Base-by-base conservation (phyloP, 1,140 invertebrate species). In the Doryteuthis pealeii region DNA sequence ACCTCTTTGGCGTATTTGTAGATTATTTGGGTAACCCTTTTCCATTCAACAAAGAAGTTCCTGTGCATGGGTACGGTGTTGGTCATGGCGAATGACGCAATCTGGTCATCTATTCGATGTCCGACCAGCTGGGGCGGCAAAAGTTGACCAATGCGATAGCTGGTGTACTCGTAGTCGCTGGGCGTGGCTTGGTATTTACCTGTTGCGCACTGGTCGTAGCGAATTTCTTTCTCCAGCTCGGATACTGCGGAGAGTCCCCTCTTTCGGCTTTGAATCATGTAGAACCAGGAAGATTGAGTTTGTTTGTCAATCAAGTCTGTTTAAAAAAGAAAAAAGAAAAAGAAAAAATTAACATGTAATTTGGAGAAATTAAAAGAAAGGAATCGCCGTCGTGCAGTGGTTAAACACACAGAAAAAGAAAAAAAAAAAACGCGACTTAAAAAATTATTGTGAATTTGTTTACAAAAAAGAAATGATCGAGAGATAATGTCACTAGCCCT, bases 81-180 rank as follows among this genome's bases (percentile, higher is more conserved):
- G n/a, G 81, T 83, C 70, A 82, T n/a, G 12, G 81, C 74, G 71
- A 81, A 80, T 15, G 81, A 78, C 6, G 83, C 68, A 5, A 81
- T 75, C 31, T 77, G 72, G 5, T 79, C 69, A 43, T 71, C 76
- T 0, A 80, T 74, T 15, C 78, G 75, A n/a, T 71, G 65, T 14
- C 80, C 77, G 62, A 76, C 75, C 12, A 82, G 58, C 32, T 80
- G 79, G 1, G 80, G 78, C 45, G 81, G 76, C 31, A 82, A 45
- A 0, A 84, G 74, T 30, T 77, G 80, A 2, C 77, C 78, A 18
- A 78, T 76, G 45, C 76, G 77, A 65, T 83, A 84, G 6, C 68
- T 72, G 14, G 73, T 71, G 6, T 72, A 69, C 1, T 77, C 73
- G 65, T 80, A 82, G 74, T 81, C 81, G 22, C 65, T 58, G 22